These are phyloP conservation scores for Stenopsyche tienmushanensis DNA, from an alignment of 1,140 invertebrate species.

Conservation along the genomic window DNA sequence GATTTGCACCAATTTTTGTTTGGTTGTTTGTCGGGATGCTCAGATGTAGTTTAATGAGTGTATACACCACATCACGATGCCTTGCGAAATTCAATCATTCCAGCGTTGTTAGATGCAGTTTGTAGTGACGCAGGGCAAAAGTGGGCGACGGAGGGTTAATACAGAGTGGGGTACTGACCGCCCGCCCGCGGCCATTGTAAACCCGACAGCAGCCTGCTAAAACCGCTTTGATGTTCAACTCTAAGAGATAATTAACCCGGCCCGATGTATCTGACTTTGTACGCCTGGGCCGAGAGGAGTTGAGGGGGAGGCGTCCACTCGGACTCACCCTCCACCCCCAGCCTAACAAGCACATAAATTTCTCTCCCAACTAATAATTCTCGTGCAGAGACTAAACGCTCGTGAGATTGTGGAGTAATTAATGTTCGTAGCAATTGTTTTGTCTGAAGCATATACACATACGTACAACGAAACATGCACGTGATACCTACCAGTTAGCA, in stretches of 20 bases:
- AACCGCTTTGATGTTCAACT: conserved; percentile 42
- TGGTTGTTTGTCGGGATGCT: too few species aligned
- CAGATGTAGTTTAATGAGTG: too few species aligned
- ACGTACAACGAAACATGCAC: conserved; percentile 19
- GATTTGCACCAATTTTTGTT: too few species aligned
- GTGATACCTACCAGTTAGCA: conserved; percentile 7
- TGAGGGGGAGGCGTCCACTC: not conserved
- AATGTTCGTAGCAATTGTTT: conserved; percentile 40
- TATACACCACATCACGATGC: not conserved
- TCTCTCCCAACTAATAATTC: conserved; percentile 40
- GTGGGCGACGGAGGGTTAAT: conserved; percentile 5
- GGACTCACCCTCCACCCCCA: not conserved
- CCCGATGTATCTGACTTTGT: conserved; percentile 39
- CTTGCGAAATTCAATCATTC: conserved; percentile 19
- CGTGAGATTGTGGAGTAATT: conserved; percentile 41
- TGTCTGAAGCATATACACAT: conserved; percentile 22
- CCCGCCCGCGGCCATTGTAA: conserved; percentile 37
- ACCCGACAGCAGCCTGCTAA: conserved; percentile 32
- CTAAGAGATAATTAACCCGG: conserved; percentile 43
- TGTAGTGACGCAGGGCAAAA: not conserved
- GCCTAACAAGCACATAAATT: conserved; percentile 35
- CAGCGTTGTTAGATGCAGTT: conserved; percentile 22
- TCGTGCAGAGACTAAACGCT: conserved; percentile 38
- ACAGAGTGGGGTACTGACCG: conserved; percentile 12
- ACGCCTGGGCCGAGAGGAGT: not conserved